phyloP scores from a whole-genome alignment of 2,888 invertebrate species.

The Altica lythri region DNA sequence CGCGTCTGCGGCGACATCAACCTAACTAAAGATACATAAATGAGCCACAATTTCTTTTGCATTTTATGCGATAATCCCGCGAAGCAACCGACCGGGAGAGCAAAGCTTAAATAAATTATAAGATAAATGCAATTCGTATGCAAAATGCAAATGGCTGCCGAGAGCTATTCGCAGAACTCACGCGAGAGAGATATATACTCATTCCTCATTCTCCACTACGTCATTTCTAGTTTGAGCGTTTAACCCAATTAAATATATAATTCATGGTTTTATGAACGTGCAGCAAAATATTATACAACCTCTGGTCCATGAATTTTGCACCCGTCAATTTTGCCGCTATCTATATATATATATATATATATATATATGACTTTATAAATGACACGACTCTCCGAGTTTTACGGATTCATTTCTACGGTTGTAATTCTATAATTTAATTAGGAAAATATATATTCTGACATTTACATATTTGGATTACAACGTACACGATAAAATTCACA shows the following conservation, averaged over 20 bases:
- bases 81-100: slow-evolving; percentile 4
- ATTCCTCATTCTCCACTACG: no score
- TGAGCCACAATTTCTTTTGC: slow-evolving; percentile 11
- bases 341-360: no score
- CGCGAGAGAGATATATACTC: slow-evolving; percentile 27
- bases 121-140: slow-evolving; percentile 38
- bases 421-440: slow-evolving; percentile 5
- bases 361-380: slow-evolving; percentile 6
- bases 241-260: slow-evolving; percentile 40
- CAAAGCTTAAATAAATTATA: slow-evolving; percentile 32
- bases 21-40: slow-evolving; percentile 8
- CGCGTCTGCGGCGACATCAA: slow-evolving; percentile 11
- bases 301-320: slow-evolving; percentile 7
- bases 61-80: slow-evolving; percentile 7
- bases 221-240: slow-evolving; percentile 31
- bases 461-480: no score
- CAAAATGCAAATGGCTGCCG: slow-evolving; percentile 38
- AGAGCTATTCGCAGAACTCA: slow-evolving; percentile 30
- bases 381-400: slow-evolving; percentile 1
- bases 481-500: no score
- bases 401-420: neutral
- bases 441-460: neutral
- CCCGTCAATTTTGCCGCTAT: neutral
- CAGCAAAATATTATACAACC: slow-evolving; percentile 16
- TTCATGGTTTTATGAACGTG: slow-evolving; percentile 31